Evolutionary conservation across 2,888 invertebrate genomes (phyloP).

Genomic region (Clostera curtula): DNA sequence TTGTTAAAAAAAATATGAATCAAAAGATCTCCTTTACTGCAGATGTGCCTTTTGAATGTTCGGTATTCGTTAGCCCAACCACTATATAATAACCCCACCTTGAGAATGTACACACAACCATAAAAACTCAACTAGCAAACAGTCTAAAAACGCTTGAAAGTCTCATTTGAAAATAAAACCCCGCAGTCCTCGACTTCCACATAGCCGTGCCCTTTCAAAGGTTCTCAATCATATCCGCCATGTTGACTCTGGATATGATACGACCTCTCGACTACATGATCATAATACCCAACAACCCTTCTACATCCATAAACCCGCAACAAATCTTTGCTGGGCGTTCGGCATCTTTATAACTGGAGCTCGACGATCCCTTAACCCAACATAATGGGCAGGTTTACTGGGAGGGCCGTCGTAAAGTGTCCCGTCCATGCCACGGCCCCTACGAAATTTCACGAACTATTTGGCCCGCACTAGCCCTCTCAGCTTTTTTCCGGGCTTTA

Average conservation of each 20-base stretch:
- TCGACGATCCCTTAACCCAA: conserved; percentile 70
- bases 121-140: too few relatives aligned
- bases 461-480: conserved; percentile 69
- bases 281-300: conserved; percentile 71
- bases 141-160: too few relatives aligned
- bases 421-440: conserved; percentile 54
- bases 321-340: conserved; percentile 67
- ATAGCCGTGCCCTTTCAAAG: conserved; percentile 50
- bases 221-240: conserved; percentile 61
- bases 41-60: too few relatives aligned
- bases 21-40: too few relatives aligned
- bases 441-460: conserved; percentile 73
- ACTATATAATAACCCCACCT: too few relatives aligned
- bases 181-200: conserved; percentile 39
- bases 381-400: conserved; percentile 72
- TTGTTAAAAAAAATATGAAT: too few relatives aligned
- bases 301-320: conserved; percentile 68
- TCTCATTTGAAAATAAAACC: conserved; percentile 24
- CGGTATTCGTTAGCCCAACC: too few relatives aligned
- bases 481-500: conserved; percentile 71
- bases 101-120: too few relatives aligned
- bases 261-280: conserved; percentile 68
- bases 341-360: conserved; percentile 71
- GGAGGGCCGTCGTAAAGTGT: conserved; percentile 71
- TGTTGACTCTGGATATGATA: conserved; percentile 70